These are phyloP conservation scores for Heliconius charithonia DNA, from an alignment of 2,888 invertebrate species.

Conservation along the genomic window DNA sequence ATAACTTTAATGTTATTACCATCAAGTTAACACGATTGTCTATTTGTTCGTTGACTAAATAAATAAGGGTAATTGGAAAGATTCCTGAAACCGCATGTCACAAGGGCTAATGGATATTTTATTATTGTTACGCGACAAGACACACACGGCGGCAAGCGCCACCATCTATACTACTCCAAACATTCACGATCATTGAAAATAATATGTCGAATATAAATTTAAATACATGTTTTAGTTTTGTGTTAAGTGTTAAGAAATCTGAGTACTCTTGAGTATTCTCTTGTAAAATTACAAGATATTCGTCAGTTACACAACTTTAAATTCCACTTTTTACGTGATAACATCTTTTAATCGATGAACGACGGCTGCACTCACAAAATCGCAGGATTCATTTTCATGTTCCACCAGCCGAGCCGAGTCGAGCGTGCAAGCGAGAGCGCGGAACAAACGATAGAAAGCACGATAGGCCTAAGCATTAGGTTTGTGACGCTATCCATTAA, in stretches of 20 bases:
- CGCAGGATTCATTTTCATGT: too few relatives aligned
- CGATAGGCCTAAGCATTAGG: too few relatives aligned
- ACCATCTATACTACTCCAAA: constrained; percentile 54
- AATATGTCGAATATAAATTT: background rate
- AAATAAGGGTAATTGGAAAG: constrained; percentile 36
- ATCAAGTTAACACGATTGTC: constrained; percentile 25
- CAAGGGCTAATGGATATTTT: constrained; percentile 83
- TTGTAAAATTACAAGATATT: too few relatives aligned
- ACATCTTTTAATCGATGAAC: too few relatives aligned
- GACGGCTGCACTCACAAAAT: too few relatives aligned
- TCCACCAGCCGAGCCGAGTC: too few relatives aligned
- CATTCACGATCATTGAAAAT: constrained; percentile 29
- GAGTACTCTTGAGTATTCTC: background rate
- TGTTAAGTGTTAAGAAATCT: background rate
- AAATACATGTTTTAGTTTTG: background rate
- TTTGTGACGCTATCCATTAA: too few relatives aligned
- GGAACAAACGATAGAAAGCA: too few relatives aligned
- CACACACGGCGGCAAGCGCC: constrained; percentile 79
- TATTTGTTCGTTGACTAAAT: constrained; percentile 38
- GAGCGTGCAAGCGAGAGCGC: too few relatives aligned
- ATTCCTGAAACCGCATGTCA: constrained; percentile 52
- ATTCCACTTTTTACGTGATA: too few relatives aligned
- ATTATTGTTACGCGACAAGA: constrained; percentile 81
- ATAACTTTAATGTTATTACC: background rate
- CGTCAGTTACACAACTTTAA: too few relatives aligned